Evolutionary conservation across 2,113 vertebrate species (phyloP), one percentile per base, ranked within the genome.

Genomic region (Chaetorhynchus papuensis): DNA sequence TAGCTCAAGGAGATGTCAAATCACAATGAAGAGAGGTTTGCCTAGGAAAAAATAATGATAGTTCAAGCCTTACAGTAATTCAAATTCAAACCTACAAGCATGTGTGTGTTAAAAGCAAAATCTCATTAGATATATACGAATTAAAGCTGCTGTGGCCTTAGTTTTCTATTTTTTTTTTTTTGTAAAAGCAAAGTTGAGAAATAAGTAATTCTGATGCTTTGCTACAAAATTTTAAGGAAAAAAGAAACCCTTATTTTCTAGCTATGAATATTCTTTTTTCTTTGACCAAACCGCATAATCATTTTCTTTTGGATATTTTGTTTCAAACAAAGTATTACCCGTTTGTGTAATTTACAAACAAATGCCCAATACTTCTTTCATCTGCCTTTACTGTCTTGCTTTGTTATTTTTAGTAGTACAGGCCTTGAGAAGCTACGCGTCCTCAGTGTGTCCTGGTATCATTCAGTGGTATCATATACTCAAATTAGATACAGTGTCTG

Each of bases 1-100:
- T 54, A 87, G n/a, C 75, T 91, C 26, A 77, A 89, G 68, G 35
- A 92, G 77, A 83, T 91, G 77, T 92, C 83, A 92, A 93, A 93
- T 71, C 26, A 59, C 42, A 81, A 81, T 84, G 85, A 92, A 74
- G 37, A 80, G 44, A 87, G 15, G 60, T 37, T 87, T 94, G 53
- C 53, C 47, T 63, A 61, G n/a, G 31, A 70, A 89, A 95, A 91
- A 65, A 65, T 31, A 63, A 93, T 53, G 31, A 74, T 47, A 94
- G 94, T 61, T 74, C 47, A 44, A 4, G 4, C 88, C 88, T 87
- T 54, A 77, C 1, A 6, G 37, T 83, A 59, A 90, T 86, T 96
- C 70, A 78, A 72, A 96, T 78, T 87, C 77, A 70, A 89, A 92
- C 28, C n/a, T 49, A 63, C 17, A 30, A 75, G 39, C 0, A 0